Conservation (phyloP, 92 coral and sea anemone genomes). For the Umimayanthus chanpuru region DNA sequence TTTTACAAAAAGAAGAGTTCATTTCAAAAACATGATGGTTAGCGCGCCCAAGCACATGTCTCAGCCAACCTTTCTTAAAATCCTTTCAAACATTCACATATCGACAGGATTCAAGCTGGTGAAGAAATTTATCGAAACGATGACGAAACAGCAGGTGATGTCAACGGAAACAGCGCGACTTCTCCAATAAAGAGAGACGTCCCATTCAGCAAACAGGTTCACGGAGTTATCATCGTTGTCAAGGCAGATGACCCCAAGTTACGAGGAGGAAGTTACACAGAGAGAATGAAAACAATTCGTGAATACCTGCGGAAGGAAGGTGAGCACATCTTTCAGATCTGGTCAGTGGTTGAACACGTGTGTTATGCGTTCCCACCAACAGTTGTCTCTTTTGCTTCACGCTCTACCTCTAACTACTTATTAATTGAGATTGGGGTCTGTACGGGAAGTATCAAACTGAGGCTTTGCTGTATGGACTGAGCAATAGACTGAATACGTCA, state of each 20-base stretch:
- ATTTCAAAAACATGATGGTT: too few relatives aligned
- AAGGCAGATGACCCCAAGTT: constrained; percentile 26
- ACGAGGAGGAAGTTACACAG: not conserved
- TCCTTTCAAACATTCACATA: not conserved
- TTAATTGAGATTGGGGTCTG: too few relatives aligned
- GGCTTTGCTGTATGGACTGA: too few relatives aligned
- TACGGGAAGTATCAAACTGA: too few relatives aligned
- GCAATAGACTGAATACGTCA: too few relatives aligned
- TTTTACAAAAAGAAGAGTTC: too few relatives aligned
- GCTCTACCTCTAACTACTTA: too few relatives aligned
- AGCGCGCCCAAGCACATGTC: too few relatives aligned
- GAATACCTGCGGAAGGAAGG: constrained; percentile 74
- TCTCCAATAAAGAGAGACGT: not conserved
- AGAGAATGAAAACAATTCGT: constrained; percentile 65
- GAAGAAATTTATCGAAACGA: constrained; percentile 58
- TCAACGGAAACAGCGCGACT: not conserved
- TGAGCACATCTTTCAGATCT: not conserved
- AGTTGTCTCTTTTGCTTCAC: too few relatives aligned
- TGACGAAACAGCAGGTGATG: not conserved
- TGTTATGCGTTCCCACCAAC: too few relatives aligned
- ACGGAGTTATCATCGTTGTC: constrained; percentile 45
- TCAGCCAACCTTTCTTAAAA: not conserved
- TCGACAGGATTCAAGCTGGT: constrained; percentile 59
- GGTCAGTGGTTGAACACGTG: not conserved
- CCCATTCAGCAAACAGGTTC: constrained; percentile 63